Base-by-base conservation (phyloP, 2,888 invertebrate species). In the Torymus aiolomorphi region DNA sequence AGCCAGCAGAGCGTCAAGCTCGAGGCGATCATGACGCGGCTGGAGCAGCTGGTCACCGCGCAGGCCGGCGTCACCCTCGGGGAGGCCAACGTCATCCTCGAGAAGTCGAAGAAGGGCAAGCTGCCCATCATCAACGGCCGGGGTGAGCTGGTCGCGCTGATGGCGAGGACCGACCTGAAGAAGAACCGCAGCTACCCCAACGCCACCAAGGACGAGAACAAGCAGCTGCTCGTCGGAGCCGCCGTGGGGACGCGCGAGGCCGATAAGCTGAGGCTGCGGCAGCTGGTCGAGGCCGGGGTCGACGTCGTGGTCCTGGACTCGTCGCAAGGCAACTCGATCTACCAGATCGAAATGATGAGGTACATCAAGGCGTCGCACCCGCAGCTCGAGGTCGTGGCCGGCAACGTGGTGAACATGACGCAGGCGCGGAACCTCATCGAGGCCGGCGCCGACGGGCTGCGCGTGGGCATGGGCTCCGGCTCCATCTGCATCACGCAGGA, bases 401-500 rank as follows among this genome's bases (percentile, higher is more conserved):
- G 98, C 80, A 99, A 99, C 93, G 98, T 99, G 84, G 99, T 99
- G 0, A 99, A 99, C 20, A 95, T 96, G 80, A 94, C 95, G 86
- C 99, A 99, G 91, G 99, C 99, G 0, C 97, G 97, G 91, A 97
- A 96, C 91, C 93, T 99, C 52, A 99, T 99, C 86, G 97, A 98
- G 85, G 98, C 98, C 56, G 99, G 99, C 24, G 98, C 96, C 0
- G 99, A 99, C 92, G 98, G 96, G 1, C 91, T 99, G 57, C 93
- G 99, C 83, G 97, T 99, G 8, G 99, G 99, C 14, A 99, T 99
- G 99, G 99, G 99, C 12, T 97, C 97, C 89, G 99, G 99, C 0
- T 98, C 98, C 14, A 99, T 99, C 86, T 99, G 99, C 89, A 99
- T 99, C 82, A 99, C 99, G 0, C 99, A 99, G 91, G 96, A 96